Evolutionary conservation across 1,140 invertebrate genomes (phyloP).

Genomic region (Drosophila neocordata): DNA sequence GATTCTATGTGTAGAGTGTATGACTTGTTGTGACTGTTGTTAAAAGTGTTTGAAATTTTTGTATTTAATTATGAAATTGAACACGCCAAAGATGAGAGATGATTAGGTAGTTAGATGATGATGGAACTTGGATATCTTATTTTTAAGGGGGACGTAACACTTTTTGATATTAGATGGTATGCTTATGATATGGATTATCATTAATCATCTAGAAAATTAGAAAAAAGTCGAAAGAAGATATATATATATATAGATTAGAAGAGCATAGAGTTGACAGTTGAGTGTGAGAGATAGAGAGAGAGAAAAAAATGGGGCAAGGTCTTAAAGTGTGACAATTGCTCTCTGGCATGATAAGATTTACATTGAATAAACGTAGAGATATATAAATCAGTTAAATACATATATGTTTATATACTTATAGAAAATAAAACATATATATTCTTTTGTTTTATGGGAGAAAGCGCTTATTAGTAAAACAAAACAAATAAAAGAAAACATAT

Average conservation of each 20-base stretch:
- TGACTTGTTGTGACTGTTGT: slow-evolving; percentile 52
- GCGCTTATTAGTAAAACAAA: slow-evolving; percentile 59
- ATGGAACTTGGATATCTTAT: slow-evolving; percentile 45
- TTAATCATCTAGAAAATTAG: slow-evolving; percentile 82
- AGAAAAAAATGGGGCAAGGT: not conserved
- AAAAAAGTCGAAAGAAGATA: slow-evolving; percentile 76
- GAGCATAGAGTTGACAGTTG: slow-evolving; percentile 70
- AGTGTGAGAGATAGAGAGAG: slow-evolving; percentile 23
- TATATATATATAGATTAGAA: slow-evolving; percentile 71
- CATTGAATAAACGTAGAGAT: slow-evolving; percentile 54
- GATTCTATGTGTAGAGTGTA: slow-evolving; percentile 48
- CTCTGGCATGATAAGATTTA: slow-evolving; percentile 45
- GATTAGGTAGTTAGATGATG: slow-evolving; percentile 20
- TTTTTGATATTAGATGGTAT: slow-evolving; percentile 56
- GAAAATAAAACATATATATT: slow-evolving; percentile 28
- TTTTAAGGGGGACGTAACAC: slow-evolving; percentile 56
- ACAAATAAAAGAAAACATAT: slow-evolving; percentile 39
- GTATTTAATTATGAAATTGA: slow-evolving; percentile 29
- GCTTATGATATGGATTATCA: slow-evolving; percentile 75
- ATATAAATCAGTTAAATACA: slow-evolving; percentile 29
- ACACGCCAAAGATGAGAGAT: slow-evolving; percentile 51
- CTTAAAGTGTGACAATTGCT: slow-evolving; percentile 4
- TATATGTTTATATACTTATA: slow-evolving; percentile 18
- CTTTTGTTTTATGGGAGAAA: slow-evolving; percentile 28
- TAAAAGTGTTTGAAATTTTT: slow-evolving; percentile 39